phyloP scores from a whole-genome alignment of 2,113 vertebrate species.

The Apistogramma diplotaenia region DNA sequence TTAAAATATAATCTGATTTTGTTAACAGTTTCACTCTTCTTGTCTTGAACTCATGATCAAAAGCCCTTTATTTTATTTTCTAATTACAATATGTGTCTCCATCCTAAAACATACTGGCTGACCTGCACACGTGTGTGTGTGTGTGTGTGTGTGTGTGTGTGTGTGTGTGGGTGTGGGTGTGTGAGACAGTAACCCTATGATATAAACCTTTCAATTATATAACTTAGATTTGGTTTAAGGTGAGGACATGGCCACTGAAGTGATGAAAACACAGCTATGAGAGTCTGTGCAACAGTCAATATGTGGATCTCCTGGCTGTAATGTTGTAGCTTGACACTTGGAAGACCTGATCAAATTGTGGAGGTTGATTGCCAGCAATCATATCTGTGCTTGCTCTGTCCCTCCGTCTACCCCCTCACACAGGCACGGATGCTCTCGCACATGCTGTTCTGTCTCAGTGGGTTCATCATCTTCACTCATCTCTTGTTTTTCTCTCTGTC shows the following conservation, averaged over 20 bases:
- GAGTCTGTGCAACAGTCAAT: neutral
- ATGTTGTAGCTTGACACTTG: slow-evolving; percentile 37
- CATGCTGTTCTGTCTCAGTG: slow-evolving; percentile 14
- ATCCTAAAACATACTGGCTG: neutral
- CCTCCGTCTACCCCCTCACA: neutral
- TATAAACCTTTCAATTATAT: neutral
- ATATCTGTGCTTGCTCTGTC: slow-evolving; percentile 7
- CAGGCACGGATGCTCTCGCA: neutral
- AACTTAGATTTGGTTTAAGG: neutral
- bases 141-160: neutral
- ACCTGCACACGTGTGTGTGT: neutral
- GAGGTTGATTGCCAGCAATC: slow-evolving; percentile 54
- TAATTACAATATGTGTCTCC: neutral
- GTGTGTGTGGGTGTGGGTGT: neutral
- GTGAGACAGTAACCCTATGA: neutral
- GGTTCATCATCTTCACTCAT: slow-evolving; percentile 44
- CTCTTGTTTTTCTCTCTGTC: slow-evolving; percentile 31
- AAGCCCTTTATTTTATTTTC: neutral
- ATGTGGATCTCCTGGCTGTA: neutral
- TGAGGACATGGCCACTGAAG: neutral
- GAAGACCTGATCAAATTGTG: slow-evolving; percentile 46
- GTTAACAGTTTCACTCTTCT: neutral
- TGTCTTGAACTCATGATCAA: neutral
- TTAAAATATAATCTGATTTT: neutral
- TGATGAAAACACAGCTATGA: neutral